Base-by-base conservation (phyloP, 2,888 invertebrate species). In the Patella pellucida region DNA sequence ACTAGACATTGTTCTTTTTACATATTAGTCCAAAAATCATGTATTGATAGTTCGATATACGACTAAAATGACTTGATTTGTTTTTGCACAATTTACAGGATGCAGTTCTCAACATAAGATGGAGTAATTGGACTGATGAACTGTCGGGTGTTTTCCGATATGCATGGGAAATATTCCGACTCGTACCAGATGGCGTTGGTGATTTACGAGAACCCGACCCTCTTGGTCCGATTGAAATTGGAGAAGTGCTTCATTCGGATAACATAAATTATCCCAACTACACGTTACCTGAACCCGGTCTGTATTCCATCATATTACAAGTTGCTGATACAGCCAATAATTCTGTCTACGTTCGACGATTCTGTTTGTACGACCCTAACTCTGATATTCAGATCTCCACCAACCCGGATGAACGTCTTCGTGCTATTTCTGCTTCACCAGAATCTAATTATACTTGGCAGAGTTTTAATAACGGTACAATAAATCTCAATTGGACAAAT, bases 271-370 rank as follows among this genome's bases (percentile, higher is more conserved):
- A 62, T 19, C 62, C 62, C 19, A 67, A 52, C 14, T 83, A 79
- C 75, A 79, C 67, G 3, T 80, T 82, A 5, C 23, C 71, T 3
- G 78, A 76, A 41, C 78, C 81, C 0, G 85, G 85, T 7, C 75
- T 83, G 72, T 85, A 83, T 69, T 81, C 84, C 19, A 71, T 82
- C 12, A 75, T 85, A 16, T 72, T 85, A 52, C 81, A 84, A 56
- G 79, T 77, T 1, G 41, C 76, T 1, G 85, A 85, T 69, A 76
- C 68, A 15, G 81, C 85, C 56, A 85, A 85, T 76, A 85, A 85
- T 75, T 83, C 84, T 19, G 73, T 73, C 56, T 82, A 79, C 74
- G 81, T 83, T 16, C 70, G 84, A n/a, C 77, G 83, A 12, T 72
- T 84, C 62, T 80, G 76, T 3, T 70, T 85, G 15, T 85, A 80